phyloP scores from a whole-genome alignment of 1,140 invertebrate genomes.

The Drosophila mojavensis region DNA sequence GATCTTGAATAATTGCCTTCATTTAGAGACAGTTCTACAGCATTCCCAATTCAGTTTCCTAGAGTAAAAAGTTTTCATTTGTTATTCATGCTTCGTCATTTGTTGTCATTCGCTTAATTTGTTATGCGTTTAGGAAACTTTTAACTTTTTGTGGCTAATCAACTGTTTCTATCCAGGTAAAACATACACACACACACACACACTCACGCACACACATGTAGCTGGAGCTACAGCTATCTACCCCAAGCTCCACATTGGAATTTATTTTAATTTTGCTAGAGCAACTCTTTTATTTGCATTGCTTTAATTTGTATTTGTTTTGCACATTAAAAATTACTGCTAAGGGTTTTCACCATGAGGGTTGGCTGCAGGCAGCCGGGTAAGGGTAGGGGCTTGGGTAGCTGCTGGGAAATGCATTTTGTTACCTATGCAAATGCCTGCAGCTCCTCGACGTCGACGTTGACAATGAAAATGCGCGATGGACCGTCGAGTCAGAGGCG shows the following conservation, averaged over 20 bases:
- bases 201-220: not conserved
- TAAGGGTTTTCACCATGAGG: not conserved
- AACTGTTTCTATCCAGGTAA: slow-evolving; percentile 2
- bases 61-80: too few species aligned
- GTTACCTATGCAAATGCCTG: slow-evolving; percentile 25
- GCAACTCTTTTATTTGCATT: slow-evolving; percentile 55
- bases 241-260: slow-evolving; percentile 19
- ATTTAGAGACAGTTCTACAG: too few species aligned
- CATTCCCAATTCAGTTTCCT: too few species aligned
- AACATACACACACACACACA: not conserved
- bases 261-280: slow-evolving; percentile 54
- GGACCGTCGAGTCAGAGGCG: not conserved
- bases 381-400: not conserved
- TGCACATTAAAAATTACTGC: slow-evolving; percentile 58
- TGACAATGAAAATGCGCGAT: slow-evolving; percentile 50
- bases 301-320: slow-evolving; percentile 68
- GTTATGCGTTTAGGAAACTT: not conserved
- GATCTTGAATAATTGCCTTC: too few species aligned
- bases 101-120: not conserved
- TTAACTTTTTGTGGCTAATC: slow-evolving; percentile 17
- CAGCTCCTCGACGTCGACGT: slow-evolving; percentile 17
- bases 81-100: too few species aligned
- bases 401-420: slow-evolving; percentile 33
- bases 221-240: too few species aligned
- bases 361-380: not conserved